Conservation (phyloP, 2,797 vertebrate species). For the Eulemur mongoz region DNA sequence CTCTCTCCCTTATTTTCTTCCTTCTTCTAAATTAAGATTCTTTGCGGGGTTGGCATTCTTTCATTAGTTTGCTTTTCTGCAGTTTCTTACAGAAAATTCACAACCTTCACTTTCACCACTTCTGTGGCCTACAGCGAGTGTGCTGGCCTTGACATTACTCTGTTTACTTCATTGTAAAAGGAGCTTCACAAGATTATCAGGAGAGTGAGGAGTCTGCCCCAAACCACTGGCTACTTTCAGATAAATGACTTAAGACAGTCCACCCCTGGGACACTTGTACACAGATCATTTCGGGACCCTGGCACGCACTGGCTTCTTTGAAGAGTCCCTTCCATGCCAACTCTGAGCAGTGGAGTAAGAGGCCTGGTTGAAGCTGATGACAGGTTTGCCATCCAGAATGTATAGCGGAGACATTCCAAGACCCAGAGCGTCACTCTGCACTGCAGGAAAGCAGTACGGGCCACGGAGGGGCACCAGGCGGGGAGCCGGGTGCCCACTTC, state of each 20-base stretch:
- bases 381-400: background rate
- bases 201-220: background rate
- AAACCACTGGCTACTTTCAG: background rate
- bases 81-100: slow-evolving; percentile 27
- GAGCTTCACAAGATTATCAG: background rate
- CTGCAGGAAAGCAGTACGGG: background rate
- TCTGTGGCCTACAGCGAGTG: slow-evolving; percentile 54
- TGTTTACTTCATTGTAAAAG: background rate
- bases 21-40: background rate
- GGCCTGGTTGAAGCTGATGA: background rate
- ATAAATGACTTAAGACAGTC: background rate
- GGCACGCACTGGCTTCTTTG: background rate
- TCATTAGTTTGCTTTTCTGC: slow-evolving; percentile 69
- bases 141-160: background rate
- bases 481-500: background rate
- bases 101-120: slow-evolving; percentile 59
- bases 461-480: background rate
- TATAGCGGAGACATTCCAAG: background rate
- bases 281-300: slow-evolving; percentile 48
- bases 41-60: background rate
- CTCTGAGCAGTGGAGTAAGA: background rate
- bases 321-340: background rate
- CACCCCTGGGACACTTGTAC: background rate
- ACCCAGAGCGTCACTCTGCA: background rate
- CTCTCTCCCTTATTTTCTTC: background rate